Conservation (phyloP, 2,797 vertebrate species). For the Rhinatrema bivittatum region DNA sequence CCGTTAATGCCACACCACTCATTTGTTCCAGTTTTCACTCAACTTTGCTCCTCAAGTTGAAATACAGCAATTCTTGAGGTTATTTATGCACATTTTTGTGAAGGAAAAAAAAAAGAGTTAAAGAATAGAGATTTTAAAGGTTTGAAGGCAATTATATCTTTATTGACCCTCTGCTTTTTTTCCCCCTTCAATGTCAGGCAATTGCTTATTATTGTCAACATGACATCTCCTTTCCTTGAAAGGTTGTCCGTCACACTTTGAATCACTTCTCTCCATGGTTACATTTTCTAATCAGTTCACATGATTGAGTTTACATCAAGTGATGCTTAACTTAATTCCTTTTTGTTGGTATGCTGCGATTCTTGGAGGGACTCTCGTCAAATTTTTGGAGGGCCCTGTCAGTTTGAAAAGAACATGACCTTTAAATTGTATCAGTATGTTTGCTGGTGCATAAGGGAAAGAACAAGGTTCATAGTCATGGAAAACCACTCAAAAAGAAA, state of each 20-base stretch:
- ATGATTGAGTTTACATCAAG: constrained; percentile 71
- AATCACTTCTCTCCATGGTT: constrained; percentile 44
- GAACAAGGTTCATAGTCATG: constrained; percentile 81
- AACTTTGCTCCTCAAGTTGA: constrained; percentile 1
- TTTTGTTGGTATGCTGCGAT: constrained; percentile 65
- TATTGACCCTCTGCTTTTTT: constrained; percentile 38
- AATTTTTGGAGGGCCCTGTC: constrained; percentile 97
- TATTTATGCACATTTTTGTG: constrained; percentile 10
- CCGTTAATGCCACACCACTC: background rate
- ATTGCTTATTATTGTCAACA: constrained; percentile 46
- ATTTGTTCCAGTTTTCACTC: constrained; percentile 1
- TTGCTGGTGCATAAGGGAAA: constrained; percentile 95
- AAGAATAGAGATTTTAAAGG: background rate
- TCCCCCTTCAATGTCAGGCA: constrained; percentile 28
- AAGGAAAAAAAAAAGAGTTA: constrained; percentile 14
- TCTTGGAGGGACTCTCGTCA: constrained; percentile 90
- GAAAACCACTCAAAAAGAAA: constrained; percentile 63
- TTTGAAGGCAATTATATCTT: constrained; percentile 51
- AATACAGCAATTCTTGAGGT: constrained; percentile 3
- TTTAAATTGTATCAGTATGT: constrained; percentile 99
- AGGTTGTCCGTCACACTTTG: constrained; percentile 49
- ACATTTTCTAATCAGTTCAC: constrained; percentile 78
- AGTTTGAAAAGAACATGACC: constrained; percentile 99
- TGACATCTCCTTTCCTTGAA: constrained; percentile 56
- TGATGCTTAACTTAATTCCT: constrained; percentile 82